Conservation (phyloP, 2,797 vertebrate species). For the Setipinna tenuifilis region DNA sequence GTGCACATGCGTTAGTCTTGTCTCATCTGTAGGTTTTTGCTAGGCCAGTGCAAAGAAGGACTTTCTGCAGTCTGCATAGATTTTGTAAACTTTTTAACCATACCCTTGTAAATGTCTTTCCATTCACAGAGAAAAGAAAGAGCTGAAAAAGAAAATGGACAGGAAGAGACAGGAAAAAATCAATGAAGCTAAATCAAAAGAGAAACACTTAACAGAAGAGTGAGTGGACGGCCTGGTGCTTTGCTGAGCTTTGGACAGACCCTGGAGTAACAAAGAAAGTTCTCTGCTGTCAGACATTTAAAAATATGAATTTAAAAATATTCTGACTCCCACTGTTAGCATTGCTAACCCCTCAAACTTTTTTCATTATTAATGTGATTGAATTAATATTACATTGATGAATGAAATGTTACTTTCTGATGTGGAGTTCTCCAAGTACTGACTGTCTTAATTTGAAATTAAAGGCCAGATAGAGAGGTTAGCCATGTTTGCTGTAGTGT, state of each 20-base stretch:
- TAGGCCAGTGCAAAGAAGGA: background rate
- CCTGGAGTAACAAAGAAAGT: background rate
- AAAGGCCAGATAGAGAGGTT: background rate
- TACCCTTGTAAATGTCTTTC: constrained; percentile 6
- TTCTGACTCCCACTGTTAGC: background rate
- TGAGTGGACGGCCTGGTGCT: constrained; percentile 64
- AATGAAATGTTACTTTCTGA: background rate
- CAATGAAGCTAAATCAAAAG: constrained; percentile 95
- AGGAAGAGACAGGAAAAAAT: constrained; percentile 97
- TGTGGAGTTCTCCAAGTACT: background rate
- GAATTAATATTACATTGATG: background rate
- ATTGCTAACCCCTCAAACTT: too few species aligned
- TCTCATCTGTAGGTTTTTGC: background rate
- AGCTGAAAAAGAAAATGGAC: constrained; percentile 98
- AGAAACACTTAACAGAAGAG: constrained; percentile 97
- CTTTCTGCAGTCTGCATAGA: background rate
- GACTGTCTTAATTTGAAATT: too few species aligned
- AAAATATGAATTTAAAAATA: background rate
- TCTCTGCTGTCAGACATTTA: background rate
- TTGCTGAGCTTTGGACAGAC: background rate
- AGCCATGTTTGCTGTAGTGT: background rate
- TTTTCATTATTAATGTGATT: background rate
- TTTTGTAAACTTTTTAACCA: background rate
- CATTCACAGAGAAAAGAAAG: constrained; percentile 90
- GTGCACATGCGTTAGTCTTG: constrained; percentile 29